Evolutionary conservation across 2,113 vertebrate genomes (phyloP).

Genomic region (Podarcis muralis): DNA sequence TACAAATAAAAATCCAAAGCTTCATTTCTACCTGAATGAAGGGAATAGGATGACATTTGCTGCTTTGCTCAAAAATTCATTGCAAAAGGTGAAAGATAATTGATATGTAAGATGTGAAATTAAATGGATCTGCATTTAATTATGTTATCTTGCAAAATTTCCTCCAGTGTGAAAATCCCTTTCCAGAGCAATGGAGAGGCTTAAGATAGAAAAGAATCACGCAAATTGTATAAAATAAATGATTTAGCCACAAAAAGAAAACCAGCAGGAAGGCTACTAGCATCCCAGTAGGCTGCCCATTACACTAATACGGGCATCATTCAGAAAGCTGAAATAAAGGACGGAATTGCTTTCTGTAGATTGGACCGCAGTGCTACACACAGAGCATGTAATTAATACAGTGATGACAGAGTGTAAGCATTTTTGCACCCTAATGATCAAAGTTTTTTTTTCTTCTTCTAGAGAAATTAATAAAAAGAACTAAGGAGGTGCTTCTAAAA

Average conservation of each 20-base stretch:
- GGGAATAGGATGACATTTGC: neutral
- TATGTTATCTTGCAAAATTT: slow-evolving; percentile 12
- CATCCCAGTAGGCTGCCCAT: slow-evolving; percentile 52
- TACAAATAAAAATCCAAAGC: neutral
- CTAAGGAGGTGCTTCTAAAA: neutral
- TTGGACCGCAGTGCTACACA: slow-evolving; percentile 34
- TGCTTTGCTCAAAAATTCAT: neutral
- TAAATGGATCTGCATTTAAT: slow-evolving; percentile 39
- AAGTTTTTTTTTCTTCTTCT: slow-evolving; percentile 27
- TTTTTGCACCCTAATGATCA: slow-evolving; percentile 43
- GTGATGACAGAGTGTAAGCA: slow-evolving; percentile 14
- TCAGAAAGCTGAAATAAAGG: slow-evolving; percentile 61
- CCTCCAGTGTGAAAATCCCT: neutral
- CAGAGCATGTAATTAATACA: slow-evolving; percentile 54
- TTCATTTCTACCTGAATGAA: neutral
- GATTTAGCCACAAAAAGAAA: slow-evolving; percentile 44
- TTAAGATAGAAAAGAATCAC: slow-evolving; percentile 41
- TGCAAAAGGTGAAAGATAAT: slow-evolving; percentile 26
- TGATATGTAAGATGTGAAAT: slow-evolving; percentile 27
- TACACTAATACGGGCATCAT: slow-evolving; percentile 59
- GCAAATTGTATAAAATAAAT: slow-evolving; percentile 43
- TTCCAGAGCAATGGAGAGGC: slow-evolving; percentile 15
- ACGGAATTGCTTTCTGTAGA: slow-evolving; percentile 56
- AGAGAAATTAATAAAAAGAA: slow-evolving; percentile 25
- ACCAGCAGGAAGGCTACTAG: slow-evolving; percentile 54